Conservation (phyloP, 2,113 vertebrate species). For the Crotophaga sulcirostris region DNA sequence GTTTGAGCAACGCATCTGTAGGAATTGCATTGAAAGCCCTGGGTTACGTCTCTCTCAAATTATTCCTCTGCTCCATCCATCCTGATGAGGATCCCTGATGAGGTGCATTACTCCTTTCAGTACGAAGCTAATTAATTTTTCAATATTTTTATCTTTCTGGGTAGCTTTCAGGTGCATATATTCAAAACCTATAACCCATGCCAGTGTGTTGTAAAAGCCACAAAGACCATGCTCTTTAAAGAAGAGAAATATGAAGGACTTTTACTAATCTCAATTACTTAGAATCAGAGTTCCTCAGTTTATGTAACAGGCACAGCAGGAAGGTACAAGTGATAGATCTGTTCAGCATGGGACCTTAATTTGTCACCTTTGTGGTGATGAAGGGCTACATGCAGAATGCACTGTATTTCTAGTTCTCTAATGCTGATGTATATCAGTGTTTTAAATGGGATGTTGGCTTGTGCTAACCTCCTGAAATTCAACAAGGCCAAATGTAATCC, state of each 20-base stretch:
- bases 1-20: background rate
- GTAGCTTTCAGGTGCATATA: background rate
- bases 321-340: background rate
- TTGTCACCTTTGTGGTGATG: background rate
- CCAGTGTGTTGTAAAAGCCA: background rate
- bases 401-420: background rate
- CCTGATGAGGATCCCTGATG: background rate
- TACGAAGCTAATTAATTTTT: background rate
- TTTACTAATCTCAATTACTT: background rate
- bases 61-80: background rate
- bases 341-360: background rate
- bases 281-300: background rate
- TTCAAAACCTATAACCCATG: background rate
- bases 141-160: background rate
- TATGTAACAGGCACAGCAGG: background rate
- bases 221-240: background rate
- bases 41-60: background rate
- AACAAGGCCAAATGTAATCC: no score
- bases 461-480: no score
- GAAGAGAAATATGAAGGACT: background rate
- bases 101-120: slow-evolving; percentile 1
- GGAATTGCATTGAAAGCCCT: background rate
- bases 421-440: background rate
- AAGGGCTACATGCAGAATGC: background rate
- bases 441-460: background rate